A percentile compares a stretch with the other conserved stretches of the same genome.
These are phyloP conservation scores for Sitta europaea DNA, from an alignment of 2,113 vertebrate species.

Conservation along the genomic window DNA sequence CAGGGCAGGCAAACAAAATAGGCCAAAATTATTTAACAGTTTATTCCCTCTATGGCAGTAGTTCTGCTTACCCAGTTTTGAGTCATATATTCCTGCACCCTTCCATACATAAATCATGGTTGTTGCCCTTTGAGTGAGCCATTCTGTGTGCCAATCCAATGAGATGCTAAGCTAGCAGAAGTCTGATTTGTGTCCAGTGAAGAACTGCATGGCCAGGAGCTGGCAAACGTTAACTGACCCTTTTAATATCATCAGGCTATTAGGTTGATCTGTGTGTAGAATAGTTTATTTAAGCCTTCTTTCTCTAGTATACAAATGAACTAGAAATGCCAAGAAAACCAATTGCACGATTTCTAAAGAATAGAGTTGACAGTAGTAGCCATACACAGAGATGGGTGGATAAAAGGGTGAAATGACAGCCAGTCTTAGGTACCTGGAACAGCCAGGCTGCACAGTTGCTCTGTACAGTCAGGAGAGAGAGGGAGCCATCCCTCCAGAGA, in stretches of 20 bases:
- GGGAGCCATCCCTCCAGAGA: rapidly evolving
- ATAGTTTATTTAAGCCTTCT: neutral
- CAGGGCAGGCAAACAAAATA: neutral
- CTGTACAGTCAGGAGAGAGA: neutral
- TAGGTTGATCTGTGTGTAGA: neutral
- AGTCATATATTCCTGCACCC: neutral
- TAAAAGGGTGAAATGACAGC: neutral
- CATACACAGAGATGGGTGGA: neutral
- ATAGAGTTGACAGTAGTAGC: neutral
- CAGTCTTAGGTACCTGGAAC: neutral
- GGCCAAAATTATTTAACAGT: neutral
- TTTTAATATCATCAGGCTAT: neutral
- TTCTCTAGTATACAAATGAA: neutral
- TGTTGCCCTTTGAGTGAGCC: neutral
- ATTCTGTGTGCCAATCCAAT: neutral
- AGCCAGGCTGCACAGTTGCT: neutral
- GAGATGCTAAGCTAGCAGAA: neutral
- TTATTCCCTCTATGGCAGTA: neutral
- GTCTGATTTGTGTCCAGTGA: neutral
- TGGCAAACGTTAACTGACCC: neutral
- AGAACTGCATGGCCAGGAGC: neutral
- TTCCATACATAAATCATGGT: neutral
- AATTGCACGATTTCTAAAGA: neutral
- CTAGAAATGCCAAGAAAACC: neutral
- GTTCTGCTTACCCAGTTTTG: neutral